These are phyloP conservation scores for Crocodylus rhombifer DNA, from an alignment of 2,797 vertebrate species.

Conservation along the genomic window DNA sequence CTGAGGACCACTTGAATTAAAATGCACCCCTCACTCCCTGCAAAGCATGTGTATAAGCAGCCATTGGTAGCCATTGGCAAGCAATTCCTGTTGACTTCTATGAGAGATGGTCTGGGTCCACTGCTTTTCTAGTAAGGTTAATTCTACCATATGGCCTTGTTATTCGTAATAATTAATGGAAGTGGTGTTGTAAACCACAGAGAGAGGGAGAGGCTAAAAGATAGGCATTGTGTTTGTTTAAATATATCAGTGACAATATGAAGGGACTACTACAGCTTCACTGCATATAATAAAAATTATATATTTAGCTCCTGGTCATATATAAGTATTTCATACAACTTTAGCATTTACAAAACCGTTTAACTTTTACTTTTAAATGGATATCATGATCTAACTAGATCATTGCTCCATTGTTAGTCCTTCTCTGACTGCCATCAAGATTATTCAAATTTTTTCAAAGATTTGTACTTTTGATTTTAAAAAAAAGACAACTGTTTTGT, in stretches of 20 bases:
- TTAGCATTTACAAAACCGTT: slow-evolving; percentile 50
- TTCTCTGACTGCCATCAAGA: not conserved
- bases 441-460: slow-evolving; percentile 40
- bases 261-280: slow-evolving; percentile 53
- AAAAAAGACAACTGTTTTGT: slow-evolving; percentile 52
- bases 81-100: not conserved
- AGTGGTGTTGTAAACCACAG: slow-evolving; percentile 29
- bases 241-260: slow-evolving; percentile 60
- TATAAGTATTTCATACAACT: slow-evolving; percentile 20
- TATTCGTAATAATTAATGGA: slow-evolving; percentile 4
- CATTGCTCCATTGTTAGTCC: slow-evolving; percentile 38
- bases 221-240: slow-evolving; percentile 24
- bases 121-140: not conserved
- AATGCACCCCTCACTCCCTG: too few species aligned
- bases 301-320: slow-evolving; percentile 60
- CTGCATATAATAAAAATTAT: slow-evolving; percentile 28
- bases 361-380: slow-evolving; percentile 35
- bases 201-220: slow-evolving; percentile 20
- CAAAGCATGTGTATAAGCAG: too few species aligned
- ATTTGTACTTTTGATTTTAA: slow-evolving; percentile 66
- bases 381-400: slow-evolving; percentile 52
- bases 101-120: not conserved
- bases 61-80: not conserved
- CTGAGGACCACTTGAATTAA: too few species aligned
- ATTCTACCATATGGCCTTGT: not conserved